These are phyloP conservation scores for Lithophane ornitopus DNA, from an alignment of 2,888 invertebrate species.

Conservation along the genomic window DNA sequence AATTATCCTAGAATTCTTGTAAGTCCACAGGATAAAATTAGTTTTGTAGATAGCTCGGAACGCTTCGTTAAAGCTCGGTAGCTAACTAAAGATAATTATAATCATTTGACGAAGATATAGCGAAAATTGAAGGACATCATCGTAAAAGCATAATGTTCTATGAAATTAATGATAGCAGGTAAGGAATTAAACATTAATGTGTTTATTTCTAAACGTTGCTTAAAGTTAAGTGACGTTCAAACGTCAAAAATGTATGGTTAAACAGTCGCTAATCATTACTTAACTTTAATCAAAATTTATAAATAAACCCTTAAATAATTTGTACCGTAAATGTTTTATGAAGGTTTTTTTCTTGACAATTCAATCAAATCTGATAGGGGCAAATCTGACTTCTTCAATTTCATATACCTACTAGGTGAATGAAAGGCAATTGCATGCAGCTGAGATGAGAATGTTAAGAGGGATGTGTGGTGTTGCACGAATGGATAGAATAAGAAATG, in stretches of 20 bases:
- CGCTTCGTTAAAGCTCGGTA: slow-evolving; percentile 1
- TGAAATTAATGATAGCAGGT: background rate
- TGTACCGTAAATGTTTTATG: too few relatives aligned
- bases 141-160: background rate
- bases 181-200: background rate
- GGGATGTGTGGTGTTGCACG: too few relatives aligned
- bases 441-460: too few relatives aligned
- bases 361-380: background rate
- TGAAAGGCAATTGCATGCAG: too few relatives aligned
- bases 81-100: slow-evolving; percentile 8
- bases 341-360: too few relatives aligned
- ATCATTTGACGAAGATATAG: slow-evolving; percentile 11
- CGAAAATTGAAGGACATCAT: slow-evolving; percentile 4
- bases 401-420: background rate
- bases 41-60: background rate
- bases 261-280: too few relatives aligned
- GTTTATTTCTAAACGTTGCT: too few relatives aligned
- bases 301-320: too few relatives aligned
- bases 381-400: background rate
- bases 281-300: too few relatives aligned
- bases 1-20: background rate
- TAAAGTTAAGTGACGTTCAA: too few relatives aligned
- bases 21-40: slow-evolving; percentile 5
- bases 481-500: too few relatives aligned
- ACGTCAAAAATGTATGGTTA: too few relatives aligned